Evolutionary conservation across 2,797 vertebrate species (phyloP).

Genomic region (Gouania willdenowi): DNA sequence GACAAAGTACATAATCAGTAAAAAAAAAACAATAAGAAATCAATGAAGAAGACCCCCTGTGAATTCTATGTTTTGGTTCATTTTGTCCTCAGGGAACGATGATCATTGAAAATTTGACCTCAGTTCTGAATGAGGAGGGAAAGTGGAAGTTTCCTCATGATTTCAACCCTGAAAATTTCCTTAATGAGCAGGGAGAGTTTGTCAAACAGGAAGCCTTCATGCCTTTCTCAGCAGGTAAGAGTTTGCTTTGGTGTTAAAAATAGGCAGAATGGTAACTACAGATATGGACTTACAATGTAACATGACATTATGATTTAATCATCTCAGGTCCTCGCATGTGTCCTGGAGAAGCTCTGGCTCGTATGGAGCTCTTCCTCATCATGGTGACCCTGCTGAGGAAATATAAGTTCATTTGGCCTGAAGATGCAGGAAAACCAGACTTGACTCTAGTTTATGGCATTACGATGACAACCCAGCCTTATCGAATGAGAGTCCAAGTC

Average conservation of each 20-base stretch:
- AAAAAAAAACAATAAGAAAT: not conserved
- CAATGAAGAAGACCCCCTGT: not conserved
- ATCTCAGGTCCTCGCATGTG: conserved; percentile 65
- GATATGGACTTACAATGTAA: not conserved
- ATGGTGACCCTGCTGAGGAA: conserved; percentile 62
- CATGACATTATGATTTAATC: not conserved
- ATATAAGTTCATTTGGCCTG: conserved; percentile 61
- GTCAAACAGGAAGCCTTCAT: conserved; percentile 74
- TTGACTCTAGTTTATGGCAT: conserved; percentile 51
- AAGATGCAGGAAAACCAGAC: conserved; percentile 68
- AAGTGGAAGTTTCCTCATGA: conserved; percentile 72
- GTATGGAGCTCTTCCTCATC: conserved; percentile 74
- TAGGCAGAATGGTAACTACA: conserved; percentile 27
- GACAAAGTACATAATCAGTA: not conserved
- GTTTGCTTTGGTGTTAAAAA: too few relatives aligned
- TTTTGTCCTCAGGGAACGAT: conserved; percentile 55
- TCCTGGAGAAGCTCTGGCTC: conserved; percentile 69
- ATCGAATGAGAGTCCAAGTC: conserved; percentile 45
- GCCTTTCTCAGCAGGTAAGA: conserved; percentile 70
- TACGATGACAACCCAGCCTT: conserved; percentile 58
- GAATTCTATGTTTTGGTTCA: not conserved
- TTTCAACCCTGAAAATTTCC: conserved; percentile 74
- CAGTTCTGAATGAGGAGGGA: conserved; percentile 59
- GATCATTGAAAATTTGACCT: conserved; percentile 66
- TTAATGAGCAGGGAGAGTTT: conserved; percentile 64